phyloP scores from a whole-genome alignment of 2,113 vertebrate species.

The Lota lota region DNA sequence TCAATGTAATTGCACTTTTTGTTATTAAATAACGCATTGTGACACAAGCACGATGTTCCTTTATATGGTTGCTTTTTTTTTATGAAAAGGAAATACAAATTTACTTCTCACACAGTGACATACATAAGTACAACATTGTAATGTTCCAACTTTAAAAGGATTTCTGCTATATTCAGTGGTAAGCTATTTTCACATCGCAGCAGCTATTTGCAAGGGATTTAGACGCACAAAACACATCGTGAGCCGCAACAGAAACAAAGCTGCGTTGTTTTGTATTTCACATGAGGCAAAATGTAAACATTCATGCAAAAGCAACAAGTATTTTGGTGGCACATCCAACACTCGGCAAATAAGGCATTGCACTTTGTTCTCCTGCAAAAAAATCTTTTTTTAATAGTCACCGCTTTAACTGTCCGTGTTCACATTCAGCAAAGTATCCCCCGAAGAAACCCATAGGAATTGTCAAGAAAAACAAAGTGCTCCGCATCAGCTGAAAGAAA shows the following conservation, averaged over 20 bases:
- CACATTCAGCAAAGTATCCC: conserved; percentile 25
- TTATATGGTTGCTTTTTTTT: conserved; percentile 48
- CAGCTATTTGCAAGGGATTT: conserved; percentile 30
- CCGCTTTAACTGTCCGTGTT: conserved; percentile 46
- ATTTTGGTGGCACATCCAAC: conserved; percentile 40
- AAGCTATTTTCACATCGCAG: conserved; percentile 57
- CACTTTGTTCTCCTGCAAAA: conserved; percentile 55
- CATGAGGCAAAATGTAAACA: conserved; percentile 53
- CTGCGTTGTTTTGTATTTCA: conserved; percentile 33
- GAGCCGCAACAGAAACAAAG: conserved; percentile 46
- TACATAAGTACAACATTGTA: conserved; percentile 71
- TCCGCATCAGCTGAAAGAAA: conserved; percentile 35
- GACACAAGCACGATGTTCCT: too few relatives aligned
- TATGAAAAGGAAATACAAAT: conserved; percentile 93
- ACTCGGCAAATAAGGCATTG: conserved; percentile 50
- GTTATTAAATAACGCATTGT: too few relatives aligned
- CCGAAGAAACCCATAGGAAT: conserved; percentile 43
- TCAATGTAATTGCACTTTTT: too few relatives aligned
- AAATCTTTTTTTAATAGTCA: conserved; percentile 26
- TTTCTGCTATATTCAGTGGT: conserved; percentile 48
- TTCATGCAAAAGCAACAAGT: conserved; percentile 67
- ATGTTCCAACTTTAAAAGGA: conserved; percentile 72
- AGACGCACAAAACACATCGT: conserved; percentile 43
- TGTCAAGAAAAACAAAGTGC: conserved; percentile 29
- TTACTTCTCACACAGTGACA: conserved; percentile 81